Conservation (phyloP, 2,888 invertebrate genomes). For the Azorinus chamasolen region DNA sequence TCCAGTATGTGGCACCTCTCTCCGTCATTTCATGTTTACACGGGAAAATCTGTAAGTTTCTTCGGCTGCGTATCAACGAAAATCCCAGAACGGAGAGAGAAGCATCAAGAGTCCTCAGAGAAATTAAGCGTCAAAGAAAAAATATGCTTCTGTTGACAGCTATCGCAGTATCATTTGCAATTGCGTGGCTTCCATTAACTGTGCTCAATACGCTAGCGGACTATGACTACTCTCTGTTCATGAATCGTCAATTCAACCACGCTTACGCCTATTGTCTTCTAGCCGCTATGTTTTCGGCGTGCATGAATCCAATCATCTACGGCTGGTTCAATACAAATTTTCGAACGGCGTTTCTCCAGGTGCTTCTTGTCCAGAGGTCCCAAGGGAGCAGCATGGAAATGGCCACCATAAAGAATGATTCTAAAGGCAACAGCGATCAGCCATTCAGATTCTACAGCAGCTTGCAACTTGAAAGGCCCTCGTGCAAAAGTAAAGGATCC, state of each 20-base stretch:
- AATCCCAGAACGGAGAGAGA: conserved; percentile 73
- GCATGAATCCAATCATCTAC: conserved; percentile 81
- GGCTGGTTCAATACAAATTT: conserved; percentile 84
- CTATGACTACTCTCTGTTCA: conserved; percentile 75
- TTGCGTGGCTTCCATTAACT: conserved; percentile 82
- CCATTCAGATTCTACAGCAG: conserved; percentile 55
- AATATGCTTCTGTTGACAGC: conserved; percentile 84
- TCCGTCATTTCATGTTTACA: conserved; percentile 76
- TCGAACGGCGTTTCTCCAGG: conserved; percentile 62
- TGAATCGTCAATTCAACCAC: conserved; percentile 83
- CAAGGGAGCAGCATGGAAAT: conserved; percentile 45
- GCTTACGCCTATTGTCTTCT: conserved; percentile 81
- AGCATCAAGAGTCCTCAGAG: conserved; percentile 69
- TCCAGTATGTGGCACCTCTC: conserved; percentile 80
- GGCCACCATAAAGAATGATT: conserved; percentile 63
- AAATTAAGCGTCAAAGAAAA: conserved; percentile 81
- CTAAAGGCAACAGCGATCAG: conserved; percentile 45
- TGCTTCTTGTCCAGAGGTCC: conserved; percentile 40
- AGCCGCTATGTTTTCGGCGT: conserved; percentile 81
- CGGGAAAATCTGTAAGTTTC: conserved; percentile 84
- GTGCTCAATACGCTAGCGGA: conserved; percentile 82
- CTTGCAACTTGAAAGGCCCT: conserved; percentile 18
- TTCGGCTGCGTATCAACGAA: conserved; percentile 82
- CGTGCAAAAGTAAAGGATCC: background rate
- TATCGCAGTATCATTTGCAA: conserved; percentile 80